A percentile compares a stretch with the other conserved stretches of the same genome.
phyloP scores from a whole-genome alignment of 2,888 invertebrate species.

The Eupithecia tripunctaria region DNA sequence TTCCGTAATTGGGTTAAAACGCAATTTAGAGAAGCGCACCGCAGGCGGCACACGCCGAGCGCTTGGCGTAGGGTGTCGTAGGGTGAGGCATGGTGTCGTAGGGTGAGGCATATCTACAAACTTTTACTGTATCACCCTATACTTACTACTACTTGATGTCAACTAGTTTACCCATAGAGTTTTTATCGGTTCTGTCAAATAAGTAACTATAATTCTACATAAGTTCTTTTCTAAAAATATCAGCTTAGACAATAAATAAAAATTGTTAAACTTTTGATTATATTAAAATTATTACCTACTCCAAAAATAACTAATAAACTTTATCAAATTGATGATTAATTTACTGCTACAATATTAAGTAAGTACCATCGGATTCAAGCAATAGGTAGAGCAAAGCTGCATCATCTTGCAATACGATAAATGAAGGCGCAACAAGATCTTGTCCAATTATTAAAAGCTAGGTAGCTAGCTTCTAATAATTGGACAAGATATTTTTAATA shows the following conservation, averaged over 20 bases:
- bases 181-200: neutral
- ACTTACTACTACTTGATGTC: slow-evolving; percentile 24
- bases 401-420: neutral
- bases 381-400: neutral
- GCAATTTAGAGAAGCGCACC: slow-evolving; percentile 81
- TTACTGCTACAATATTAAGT: neutral
- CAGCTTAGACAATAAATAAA: neutral
- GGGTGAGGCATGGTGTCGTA: slow-evolving; percentile 18
- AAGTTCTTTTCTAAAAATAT: neutral
- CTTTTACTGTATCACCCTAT: neutral
- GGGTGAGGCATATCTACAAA: neutral
- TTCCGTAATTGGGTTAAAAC: slow-evolving; percentile 82
- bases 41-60: slow-evolving; percentile 67
- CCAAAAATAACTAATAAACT: neutral
- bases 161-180: slow-evolving; percentile 22
- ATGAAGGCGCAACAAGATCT: slow-evolving; percentile 1
- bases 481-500: too few relatives aligned
- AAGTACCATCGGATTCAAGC: too few relatives aligned
- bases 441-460: neutral
- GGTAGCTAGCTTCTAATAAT: too few relatives aligned
- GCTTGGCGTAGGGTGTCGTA: slow-evolving; percentile 22
- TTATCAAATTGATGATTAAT: neutral
- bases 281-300: neutral
- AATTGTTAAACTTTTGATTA: neutral
- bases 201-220: neutral